These are phyloP conservation scores for Cydia splendana DNA, from an alignment of 1,140 invertebrate genomes.

Conservation along the genomic window DNA sequence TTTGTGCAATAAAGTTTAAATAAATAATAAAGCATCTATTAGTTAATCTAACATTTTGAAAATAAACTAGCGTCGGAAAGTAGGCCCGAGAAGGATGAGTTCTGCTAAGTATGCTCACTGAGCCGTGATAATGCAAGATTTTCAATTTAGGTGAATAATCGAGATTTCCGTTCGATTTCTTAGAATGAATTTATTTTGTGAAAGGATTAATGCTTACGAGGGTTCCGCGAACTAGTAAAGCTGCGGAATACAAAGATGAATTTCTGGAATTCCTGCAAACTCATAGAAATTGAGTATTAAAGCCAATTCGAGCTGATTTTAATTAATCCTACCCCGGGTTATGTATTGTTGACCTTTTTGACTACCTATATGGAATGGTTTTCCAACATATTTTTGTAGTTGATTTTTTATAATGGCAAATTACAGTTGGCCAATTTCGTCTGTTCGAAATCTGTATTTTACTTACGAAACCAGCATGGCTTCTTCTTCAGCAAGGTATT, in stretches of 20 bases:
- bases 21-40: not conserved
- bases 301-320: not conserved
- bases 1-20: no score
- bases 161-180: constrained; percentile 29
- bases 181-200: constrained; percentile 23
- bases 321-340: not conserved
- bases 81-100: constrained; percentile 20
- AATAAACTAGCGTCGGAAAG: not conserved
- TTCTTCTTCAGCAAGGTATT: no score
- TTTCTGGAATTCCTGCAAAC: not conserved
- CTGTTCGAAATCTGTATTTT: no score
- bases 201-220: not conserved
- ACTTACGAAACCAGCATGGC: no score
- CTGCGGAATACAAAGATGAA: not conserved
- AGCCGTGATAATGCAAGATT: constrained; percentile 26
- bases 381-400: no score
- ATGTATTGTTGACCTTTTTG: no score
- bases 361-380: no score
- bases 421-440: no score
- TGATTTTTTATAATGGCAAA: no score
- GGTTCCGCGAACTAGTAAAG: not conserved
- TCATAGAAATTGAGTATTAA: not conserved
- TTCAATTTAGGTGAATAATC: constrained; percentile 32
- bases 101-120: not conserved
- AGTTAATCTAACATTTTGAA: not conserved